phyloP scores from a whole-genome alignment of 2,888 invertebrate species.

The Eupithecia dodoneata region DNA sequence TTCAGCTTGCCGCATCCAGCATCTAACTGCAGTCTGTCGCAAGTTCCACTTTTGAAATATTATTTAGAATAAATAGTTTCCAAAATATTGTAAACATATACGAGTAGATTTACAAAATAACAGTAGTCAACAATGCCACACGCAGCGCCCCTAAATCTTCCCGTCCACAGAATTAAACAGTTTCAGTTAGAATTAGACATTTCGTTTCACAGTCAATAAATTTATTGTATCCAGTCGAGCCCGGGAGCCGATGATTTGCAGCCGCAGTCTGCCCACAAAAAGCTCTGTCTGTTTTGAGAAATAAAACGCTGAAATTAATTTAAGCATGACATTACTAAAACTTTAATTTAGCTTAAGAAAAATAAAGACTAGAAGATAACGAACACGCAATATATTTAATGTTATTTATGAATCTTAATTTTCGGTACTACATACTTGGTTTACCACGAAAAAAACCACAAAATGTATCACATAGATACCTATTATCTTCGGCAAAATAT shows the following conservation, averaged over 20 bases:
- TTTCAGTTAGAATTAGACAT: constrained; percentile 66
- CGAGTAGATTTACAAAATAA: constrained; percentile 22
- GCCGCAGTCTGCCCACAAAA: constrained; percentile 43
- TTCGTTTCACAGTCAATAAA: constrained; percentile 71
- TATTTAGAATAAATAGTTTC: no score
- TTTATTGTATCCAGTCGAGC: constrained; percentile 63
- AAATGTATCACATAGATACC: background rate
- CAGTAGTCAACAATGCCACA: constrained; percentile 50
- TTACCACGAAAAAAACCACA: background rate
- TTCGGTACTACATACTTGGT: background rate
- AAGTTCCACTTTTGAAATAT: no score
- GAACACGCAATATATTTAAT: background rate
- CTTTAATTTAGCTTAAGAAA: background rate
- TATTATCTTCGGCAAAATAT: background rate
- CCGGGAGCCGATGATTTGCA: constrained; percentile 50
- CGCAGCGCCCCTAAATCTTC: constrained; percentile 52
- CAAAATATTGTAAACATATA: no score
- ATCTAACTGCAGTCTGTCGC: no score
- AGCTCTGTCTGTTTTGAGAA: constrained; percentile 33
- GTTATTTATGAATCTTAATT: background rate
- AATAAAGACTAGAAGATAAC: background rate
- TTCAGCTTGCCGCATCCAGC: no score
- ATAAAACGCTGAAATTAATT: constrained; percentile 30
- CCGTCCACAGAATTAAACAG: constrained; percentile 60
- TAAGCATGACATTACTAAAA: background rate